Conservation (phyloP, 2,797 vertebrate species). For the Momotus momota region DNA sequence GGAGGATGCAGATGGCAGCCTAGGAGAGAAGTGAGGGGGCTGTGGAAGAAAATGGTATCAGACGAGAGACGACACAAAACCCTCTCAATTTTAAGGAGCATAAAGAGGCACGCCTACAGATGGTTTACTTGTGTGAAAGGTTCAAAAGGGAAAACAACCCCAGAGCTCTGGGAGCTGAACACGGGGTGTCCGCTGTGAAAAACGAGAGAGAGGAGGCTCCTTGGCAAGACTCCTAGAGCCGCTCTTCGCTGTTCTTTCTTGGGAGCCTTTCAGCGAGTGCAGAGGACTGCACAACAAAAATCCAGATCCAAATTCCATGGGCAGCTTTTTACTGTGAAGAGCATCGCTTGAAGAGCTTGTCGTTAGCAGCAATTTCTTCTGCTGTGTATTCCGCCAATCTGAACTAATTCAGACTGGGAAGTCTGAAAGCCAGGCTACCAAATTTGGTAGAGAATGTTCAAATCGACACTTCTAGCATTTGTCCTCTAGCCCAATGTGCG, state of each 20-base stretch:
- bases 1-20: neutral
- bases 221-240: neutral
- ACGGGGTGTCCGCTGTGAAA: fast-evolving
- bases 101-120: neutral
- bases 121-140: neutral
- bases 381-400: neutral
- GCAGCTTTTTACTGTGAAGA: neutral
- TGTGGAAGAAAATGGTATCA: neutral
- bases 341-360: neutral
- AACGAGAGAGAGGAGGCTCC: neutral
- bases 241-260: neutral
- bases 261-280: neutral
- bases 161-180: neutral
- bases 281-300: neutral
- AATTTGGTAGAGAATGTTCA: neutral
- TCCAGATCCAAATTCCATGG: neutral
- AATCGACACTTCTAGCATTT: neutral
- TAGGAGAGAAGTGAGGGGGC: neutral
- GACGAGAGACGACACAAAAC: neutral
- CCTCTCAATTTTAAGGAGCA: neutral
- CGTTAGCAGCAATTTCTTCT: neutral
- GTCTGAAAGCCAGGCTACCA: neutral
- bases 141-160: neutral
- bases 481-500: fast-evolving
- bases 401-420: neutral